Conservation (phyloP, 1,140 invertebrate species). For the Brachionus rubens region DNA sequence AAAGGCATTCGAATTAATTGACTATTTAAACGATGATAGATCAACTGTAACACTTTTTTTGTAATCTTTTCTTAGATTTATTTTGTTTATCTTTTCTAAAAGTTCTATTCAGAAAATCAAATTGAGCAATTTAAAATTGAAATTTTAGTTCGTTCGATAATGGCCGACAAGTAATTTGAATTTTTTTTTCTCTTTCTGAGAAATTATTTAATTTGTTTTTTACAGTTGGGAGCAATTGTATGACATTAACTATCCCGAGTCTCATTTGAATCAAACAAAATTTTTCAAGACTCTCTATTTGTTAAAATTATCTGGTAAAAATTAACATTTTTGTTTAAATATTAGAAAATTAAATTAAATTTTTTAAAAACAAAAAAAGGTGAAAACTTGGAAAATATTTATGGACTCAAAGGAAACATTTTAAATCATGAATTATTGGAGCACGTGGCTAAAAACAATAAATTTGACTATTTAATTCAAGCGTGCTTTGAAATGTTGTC, state of each 20-base stretch:
- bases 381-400: neutral
- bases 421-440: constrained; percentile 8
- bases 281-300: constrained; percentile 25
- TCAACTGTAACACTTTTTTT: neutral
- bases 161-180: constrained; percentile 19
- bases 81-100: neutral
- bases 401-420: neutral
- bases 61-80: neutral
- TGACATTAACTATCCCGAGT: constrained; percentile 21
- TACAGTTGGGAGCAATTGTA: constrained; percentile 21
- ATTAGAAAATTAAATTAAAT: neutral
- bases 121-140: constrained; percentile 24
- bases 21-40: constrained; percentile 25
- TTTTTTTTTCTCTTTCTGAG: neutral
- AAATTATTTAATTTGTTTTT: neutral
- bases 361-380: neutral
- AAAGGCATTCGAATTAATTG: constrained; percentile 27
- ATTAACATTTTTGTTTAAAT: no score
- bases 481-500: constrained; percentile 43
- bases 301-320: neutral
- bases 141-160: neutral
- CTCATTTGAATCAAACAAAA: constrained; percentile 12
- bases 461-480: constrained; percentile 28
- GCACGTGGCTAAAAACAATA: constrained; percentile 8
- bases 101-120: neutral